Evolutionary conservation across 1,140 invertebrate genomes (phyloP).

Genomic region (honey bee (Apis mellifera)): Amel_HAv3.1 CM009942.2:9344501-9345000

Average conservation of each 20-base stretch:
- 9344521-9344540: neutral
- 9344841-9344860: constrained; percentile 35
- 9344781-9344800: neutral
- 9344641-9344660: too few species aligned
- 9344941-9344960: constrained; percentile 48
- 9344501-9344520: neutral
- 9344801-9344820: neutral
- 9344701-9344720: neutral
- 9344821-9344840: constrained; percentile 53
- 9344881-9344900: constrained; percentile 43
- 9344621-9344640: too few species aligned
- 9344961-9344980: neutral
- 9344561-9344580: neutral
- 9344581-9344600: constrained; percentile 34
- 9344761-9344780: constrained; percentile 28
- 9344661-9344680: constrained; percentile 1
- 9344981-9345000: neutral
- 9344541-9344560: neutral
- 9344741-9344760: constrained; percentile 19
- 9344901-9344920: neutral
- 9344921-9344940: constrained; percentile 20
- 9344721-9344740: constrained; percentile 31
- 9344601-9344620: constrained; percentile 11
- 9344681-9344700: constrained; percentile 32
- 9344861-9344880: constrained; percentile 42